Evolutionary conservation across 2,888 invertebrate species (phyloP).

Genomic region (Harpalus rubripes): DNA sequence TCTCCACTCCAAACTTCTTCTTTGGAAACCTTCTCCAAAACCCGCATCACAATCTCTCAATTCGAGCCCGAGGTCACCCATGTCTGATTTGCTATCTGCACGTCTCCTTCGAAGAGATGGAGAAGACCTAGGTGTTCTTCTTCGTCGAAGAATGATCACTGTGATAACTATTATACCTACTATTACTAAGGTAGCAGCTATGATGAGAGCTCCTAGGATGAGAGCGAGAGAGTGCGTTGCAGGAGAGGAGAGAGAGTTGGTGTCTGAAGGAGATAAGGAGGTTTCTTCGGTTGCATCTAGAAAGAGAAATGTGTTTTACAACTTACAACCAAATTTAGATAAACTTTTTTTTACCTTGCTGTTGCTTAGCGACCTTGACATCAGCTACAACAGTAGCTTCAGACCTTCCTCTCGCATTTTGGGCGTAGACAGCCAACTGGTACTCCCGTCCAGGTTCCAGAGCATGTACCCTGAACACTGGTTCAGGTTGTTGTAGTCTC

Average conservation of each 20-base stretch:
- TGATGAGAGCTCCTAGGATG: constrained; percentile 75
- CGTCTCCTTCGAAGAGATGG: constrained; percentile 70
- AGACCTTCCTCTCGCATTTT: constrained; percentile 89
- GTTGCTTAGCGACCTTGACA: constrained; percentile 73
- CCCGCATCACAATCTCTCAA: constrained; percentile 76
- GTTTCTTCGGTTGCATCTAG: not conserved
- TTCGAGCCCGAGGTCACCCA: constrained; percentile 73
- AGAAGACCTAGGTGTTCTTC: constrained; percentile 71
- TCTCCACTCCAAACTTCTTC: constrained; percentile 75
- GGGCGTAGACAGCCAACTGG: constrained; percentile 89
- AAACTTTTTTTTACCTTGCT: not conserved
- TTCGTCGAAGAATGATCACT: constrained; percentile 75
- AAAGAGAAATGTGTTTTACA: no score
- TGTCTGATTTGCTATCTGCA: constrained; percentile 70
- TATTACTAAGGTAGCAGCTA: constrained; percentile 75
- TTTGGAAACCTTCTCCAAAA: constrained; percentile 76
- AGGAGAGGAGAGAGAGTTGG: constrained; percentile 67
- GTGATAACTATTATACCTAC: constrained; percentile 74
- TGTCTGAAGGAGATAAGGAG: not conserved
- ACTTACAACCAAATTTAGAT: no score
- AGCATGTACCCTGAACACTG: constrained; percentile 86
- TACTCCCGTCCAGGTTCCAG: constrained; percentile 88
- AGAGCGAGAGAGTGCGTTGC: constrained; percentile 73
- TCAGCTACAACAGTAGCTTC: constrained; percentile 86
- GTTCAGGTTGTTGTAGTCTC: constrained; percentile 82